These are phyloP conservation scores for Dryococelus australis DNA, from an alignment of 2,888 invertebrate species.

Conservation along the genomic window DNA sequence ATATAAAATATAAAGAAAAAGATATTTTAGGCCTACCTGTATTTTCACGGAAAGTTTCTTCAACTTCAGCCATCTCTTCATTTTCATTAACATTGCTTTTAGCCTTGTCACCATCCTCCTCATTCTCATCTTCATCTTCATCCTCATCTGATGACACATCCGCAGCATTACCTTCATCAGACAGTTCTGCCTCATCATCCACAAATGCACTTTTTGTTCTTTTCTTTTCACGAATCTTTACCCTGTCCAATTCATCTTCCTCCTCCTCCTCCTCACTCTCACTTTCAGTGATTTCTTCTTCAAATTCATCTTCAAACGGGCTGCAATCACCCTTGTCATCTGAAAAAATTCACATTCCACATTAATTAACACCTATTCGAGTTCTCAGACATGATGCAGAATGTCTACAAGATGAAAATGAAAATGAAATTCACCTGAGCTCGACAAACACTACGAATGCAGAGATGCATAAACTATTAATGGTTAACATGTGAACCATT, in stretches of 20 bases:
- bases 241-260: slow-evolving; percentile 53
- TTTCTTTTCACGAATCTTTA: slow-evolving; percentile 48
- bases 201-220: slow-evolving; percentile 55
- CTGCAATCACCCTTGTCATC: background rate
- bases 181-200: slow-evolving; percentile 62
- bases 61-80: slow-evolving; percentile 6
- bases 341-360: slow-evolving; percentile 26
- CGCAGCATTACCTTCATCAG: slow-evolving; percentile 47
- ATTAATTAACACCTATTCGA: slow-evolving; percentile 44
- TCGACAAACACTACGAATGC: background rate
- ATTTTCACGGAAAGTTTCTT: background rate
- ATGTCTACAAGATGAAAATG: background rate
- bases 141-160: slow-evolving; percentile 49
- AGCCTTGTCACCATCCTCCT: background rate
- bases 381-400: slow-evolving; percentile 41
- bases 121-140: slow-evolving; percentile 42
- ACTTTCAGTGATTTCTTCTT: slow-evolving; percentile 51
- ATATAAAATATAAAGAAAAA: background rate
- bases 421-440: background rate
- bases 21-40: background rate
- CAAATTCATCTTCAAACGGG: slow-evolving; percentile 50
- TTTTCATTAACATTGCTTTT: background rate
- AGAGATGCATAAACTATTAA: no score
- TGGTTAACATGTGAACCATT: no score
- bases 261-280: slow-evolving; percentile 56